These are phyloP conservation scores for Panthera leo DNA, from an alignment of 2,113 vertebrate species.

Conservation along the genomic window DNA sequence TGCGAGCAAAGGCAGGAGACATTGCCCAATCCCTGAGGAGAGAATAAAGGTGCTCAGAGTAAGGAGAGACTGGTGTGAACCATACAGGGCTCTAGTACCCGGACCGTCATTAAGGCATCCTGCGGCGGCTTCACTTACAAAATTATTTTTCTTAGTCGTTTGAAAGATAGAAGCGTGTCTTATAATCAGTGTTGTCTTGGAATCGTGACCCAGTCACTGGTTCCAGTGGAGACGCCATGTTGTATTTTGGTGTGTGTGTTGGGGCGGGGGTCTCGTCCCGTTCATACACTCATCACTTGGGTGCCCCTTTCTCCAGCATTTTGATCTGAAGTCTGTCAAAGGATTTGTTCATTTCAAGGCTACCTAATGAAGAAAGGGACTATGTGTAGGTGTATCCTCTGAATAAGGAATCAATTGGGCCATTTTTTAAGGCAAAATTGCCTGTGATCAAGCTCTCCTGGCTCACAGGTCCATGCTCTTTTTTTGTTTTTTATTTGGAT, in stretches of 20 bases:
- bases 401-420: background rate
- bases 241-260: background rate
- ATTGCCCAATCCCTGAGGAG: fast-evolving
- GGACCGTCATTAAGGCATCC: too few relatives aligned
- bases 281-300: background rate
- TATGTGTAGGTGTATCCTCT: background rate
- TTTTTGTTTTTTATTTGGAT: background rate
- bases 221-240: fast-evolving
- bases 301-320: background rate
- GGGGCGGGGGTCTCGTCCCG: too few relatives aligned
- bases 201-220: fast-evolving
- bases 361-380: background rate
- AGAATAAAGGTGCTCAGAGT: background rate
- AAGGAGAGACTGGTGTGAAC: background rate
- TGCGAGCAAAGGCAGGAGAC: background rate
- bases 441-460: background rate
- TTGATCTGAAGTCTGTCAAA: background rate
- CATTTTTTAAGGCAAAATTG: background rate
- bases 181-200: background rate
- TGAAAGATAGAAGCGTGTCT: background rate
- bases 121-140: background rate
- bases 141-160: background rate
- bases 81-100: fast-evolving
- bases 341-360: background rate
- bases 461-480: background rate